Conservation (phyloP, 1,140 invertebrate species). For the Pemphigus obesinymphae region DNA sequence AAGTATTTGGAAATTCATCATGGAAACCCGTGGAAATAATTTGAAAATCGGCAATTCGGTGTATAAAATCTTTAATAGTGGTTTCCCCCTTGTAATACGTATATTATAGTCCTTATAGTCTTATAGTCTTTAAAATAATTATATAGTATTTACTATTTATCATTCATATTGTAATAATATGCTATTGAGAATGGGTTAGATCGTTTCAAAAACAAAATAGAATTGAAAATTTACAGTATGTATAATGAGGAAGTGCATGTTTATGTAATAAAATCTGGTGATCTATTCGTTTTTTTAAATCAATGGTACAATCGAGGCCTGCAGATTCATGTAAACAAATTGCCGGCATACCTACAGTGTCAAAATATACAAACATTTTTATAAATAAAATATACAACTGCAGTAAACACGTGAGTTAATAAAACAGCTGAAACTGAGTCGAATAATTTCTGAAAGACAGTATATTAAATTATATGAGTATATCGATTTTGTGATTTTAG, state of each 20-base stretch:
- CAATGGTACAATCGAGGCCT: neutral
- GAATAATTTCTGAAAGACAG: neutral
- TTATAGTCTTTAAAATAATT: too few relatives aligned
- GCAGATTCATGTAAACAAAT: constrained; percentile 29
- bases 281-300: constrained; percentile 29
- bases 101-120: too few relatives aligned
- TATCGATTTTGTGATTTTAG: too few relatives aligned
- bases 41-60: too few relatives aligned
- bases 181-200: neutral
- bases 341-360: constrained; percentile 25
- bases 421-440: neutral
- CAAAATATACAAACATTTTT: constrained; percentile 29
- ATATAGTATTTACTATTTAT: too few relatives aligned
- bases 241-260: constrained; percentile 31
- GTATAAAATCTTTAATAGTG: too few relatives aligned
- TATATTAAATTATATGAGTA: too few relatives aligned
- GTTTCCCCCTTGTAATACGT: too few relatives aligned
- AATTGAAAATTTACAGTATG: neutral
- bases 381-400: constrained; percentile 22
- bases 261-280: constrained; percentile 32
- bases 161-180: too few relatives aligned
- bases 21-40: too few relatives aligned
- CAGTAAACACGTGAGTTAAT: neutral
- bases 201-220: neutral
- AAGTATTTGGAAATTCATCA: too few relatives aligned